A percentile compares a stretch with the other conserved stretches of the same genome.
These are phyloP conservation scores for Caenorhabditis sp. DNA, from an alignment of 2,888 invertebrate genomes.

Conservation along the genomic window DNA sequence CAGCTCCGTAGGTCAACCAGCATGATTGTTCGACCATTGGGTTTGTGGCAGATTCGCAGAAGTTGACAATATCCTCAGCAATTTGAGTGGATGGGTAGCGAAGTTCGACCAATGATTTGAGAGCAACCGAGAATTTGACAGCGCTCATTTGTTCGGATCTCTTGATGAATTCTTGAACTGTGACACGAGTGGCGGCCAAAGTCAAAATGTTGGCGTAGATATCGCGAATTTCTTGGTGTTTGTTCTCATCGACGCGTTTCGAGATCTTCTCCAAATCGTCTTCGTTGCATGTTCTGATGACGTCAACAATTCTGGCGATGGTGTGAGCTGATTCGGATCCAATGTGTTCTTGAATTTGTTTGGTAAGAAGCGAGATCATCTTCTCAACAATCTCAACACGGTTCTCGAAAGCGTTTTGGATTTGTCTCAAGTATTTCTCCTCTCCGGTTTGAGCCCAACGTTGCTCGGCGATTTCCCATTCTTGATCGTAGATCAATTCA, in stretches of 20 bases:
- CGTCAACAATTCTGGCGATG: slow-evolving; percentile 59
- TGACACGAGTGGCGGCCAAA: slow-evolving; percentile 56
- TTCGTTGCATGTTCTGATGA: slow-evolving; percentile 54
- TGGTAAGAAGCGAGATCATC: slow-evolving; percentile 43
- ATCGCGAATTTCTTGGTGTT: slow-evolving; percentile 44
- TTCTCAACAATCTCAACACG: slow-evolving; percentile 47
- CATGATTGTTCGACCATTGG: slow-evolving; percentile 55
- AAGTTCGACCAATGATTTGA: slow-evolving; percentile 55
- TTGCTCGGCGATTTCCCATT: slow-evolving; percentile 53
- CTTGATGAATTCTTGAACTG: slow-evolving; percentile 52
- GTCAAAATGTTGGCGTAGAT: slow-evolving; percentile 58
- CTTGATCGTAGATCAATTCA: slow-evolving; percentile 51
- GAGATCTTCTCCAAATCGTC: slow-evolving; percentile 48
- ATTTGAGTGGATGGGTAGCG: slow-evolving; percentile 46
- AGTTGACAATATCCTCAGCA: slow-evolving; percentile 37
- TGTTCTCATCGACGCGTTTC: slow-evolving; percentile 35
- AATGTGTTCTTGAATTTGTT: slow-evolving; percentile 41
- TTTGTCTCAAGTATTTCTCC: slow-evolving; percentile 46
- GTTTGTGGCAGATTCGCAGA: slow-evolving; percentile 43
- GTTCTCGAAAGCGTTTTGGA: slow-evolving; percentile 40
- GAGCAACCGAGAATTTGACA: slow-evolving; percentile 45
- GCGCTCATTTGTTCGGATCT: slow-evolving; percentile 49
- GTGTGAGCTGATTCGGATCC: slow-evolving; percentile 42
- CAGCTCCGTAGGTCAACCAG: slow-evolving; percentile 57
- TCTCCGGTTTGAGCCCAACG: slow-evolving; percentile 53